Conservation (phyloP, 2,113 vertebrate genomes). For the Enhydra lutris region DNA sequence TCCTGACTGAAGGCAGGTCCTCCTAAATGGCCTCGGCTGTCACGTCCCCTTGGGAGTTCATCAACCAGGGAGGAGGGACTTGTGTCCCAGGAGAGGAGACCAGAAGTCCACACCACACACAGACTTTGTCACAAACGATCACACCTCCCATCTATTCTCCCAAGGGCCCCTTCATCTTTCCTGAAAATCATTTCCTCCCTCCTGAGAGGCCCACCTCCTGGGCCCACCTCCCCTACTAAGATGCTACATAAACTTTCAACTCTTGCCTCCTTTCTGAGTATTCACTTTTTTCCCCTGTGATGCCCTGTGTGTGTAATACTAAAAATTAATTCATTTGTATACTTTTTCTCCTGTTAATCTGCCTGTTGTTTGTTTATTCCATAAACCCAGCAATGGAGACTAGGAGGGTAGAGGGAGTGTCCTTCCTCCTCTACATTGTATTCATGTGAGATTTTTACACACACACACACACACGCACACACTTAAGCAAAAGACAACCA, state of each 20-base stretch:
- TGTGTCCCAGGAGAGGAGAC: neutral
- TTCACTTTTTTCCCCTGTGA: neutral
- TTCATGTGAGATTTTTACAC: neutral
- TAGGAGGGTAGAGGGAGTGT: neutral
- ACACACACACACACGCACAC: neutral
- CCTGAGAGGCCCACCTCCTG: neutral
- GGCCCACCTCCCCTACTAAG: fast-evolving
- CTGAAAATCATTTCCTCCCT: neutral
- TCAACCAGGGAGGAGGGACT: neutral
- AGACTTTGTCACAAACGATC: fast-evolving
- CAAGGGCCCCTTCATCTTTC: neutral
- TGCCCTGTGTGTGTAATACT: neutral
- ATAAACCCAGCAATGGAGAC: neutral
- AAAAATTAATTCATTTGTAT: neutral
- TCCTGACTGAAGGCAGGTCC: neutral
- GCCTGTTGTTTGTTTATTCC: neutral
- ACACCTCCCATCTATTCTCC: fast-evolving
- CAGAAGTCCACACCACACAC: neutral
- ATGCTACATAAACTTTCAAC: neutral
- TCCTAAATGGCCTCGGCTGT: fast-evolving
- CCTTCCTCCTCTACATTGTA: neutral
- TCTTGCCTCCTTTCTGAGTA: neutral
- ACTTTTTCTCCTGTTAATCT: neutral
- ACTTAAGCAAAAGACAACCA: neutral
- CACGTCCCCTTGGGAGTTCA: neutral